Percentiles rank a stretch among this genome's conserved stretches.
phyloP scores from a whole-genome alignment of 1,140 invertebrate species.

The Aradophagus sp. region DNA sequence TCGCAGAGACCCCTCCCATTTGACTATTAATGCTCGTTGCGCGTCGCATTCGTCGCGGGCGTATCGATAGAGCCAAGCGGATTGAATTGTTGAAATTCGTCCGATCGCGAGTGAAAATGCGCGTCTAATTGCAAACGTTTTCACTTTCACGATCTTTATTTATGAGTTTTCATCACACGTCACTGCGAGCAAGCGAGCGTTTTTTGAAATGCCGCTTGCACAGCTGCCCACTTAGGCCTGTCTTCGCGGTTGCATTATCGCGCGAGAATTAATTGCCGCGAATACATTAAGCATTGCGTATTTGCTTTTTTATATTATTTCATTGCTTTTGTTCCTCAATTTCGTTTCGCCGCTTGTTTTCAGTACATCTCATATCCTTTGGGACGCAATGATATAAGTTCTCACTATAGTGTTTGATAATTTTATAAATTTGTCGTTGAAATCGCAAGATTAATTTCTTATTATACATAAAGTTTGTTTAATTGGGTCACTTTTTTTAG shows the following conservation, averaged over 20 bases:
- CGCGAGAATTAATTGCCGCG: constrained; percentile 25
- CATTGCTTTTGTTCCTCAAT: background rate
- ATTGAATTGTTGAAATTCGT: background rate
- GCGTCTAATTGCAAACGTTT: too few relatives aligned
- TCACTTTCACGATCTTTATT: constrained; percentile 38
- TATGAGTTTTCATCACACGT: constrained; percentile 33
- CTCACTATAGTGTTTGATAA: too few relatives aligned
- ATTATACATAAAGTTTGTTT: too few relatives aligned
- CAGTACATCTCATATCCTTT: background rate
- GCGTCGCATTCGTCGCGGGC: background rate
- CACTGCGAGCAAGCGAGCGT: constrained; percentile 7
- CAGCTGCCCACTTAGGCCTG: constrained; percentile 36
- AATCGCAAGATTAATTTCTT: too few relatives aligned
- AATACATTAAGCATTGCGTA: constrained; percentile 18
- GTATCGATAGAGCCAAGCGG: constrained; percentile 4
- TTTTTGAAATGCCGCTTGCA: constrained; percentile 37
- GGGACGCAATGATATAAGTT: too few relatives aligned
- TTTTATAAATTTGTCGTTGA: too few relatives aligned
- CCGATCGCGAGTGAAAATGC: background rate
- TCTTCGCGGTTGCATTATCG: constrained; percentile 28
- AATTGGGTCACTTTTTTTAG: too few relatives aligned
- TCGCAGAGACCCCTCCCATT: constrained; percentile 13
- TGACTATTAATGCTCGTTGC: constrained; percentile 18
- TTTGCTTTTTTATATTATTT: too few relatives aligned
- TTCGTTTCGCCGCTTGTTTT: background rate